phyloP scores from a whole-genome alignment of 2,797 vertebrate species.

The Scomberomorus guttatus region DNA sequence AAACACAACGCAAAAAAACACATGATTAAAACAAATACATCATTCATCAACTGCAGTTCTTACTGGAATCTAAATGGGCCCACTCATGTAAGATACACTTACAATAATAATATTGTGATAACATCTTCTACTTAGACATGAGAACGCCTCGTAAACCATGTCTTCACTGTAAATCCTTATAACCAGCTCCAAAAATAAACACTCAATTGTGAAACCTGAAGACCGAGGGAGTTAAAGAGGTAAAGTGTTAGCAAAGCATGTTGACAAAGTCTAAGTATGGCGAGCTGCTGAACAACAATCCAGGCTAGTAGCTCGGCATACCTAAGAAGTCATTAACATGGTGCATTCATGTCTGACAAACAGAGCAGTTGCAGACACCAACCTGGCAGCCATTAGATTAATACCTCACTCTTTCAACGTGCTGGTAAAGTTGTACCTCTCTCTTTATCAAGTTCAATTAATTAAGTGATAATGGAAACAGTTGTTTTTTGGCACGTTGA shows the following conservation, averaged over 20 bases:
- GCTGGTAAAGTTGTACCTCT: background rate
- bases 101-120: too few species aligned
- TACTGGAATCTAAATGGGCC: too few species aligned
- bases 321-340: constrained; percentile 50
- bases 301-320: constrained; percentile 15
- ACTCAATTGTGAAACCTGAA: constrained; percentile 36
- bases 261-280: constrained; percentile 49
- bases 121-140: background rate
- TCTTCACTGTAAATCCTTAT: constrained; percentile 18
- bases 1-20: background rate
- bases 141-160: constrained; percentile 16
- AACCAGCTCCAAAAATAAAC: constrained; percentile 32
- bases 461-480: too few species aligned
- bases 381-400: background rate
- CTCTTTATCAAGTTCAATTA: background rate
- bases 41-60: background rate
- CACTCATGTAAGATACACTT: too few species aligned
- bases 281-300: constrained; percentile 24
- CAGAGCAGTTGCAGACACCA: background rate
- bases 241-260: constrained; percentile 51
- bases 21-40: background rate
- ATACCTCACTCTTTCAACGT: constrained; percentile 12
- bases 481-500: too few species aligned
- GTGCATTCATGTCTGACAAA: constrained; percentile 24
- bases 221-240: constrained; percentile 23